Evolutionary conservation across 2,888 invertebrate species (phyloP), one percentile per base, ranked within the genome.

Genomic region (Apodemia hepburni): DNA sequence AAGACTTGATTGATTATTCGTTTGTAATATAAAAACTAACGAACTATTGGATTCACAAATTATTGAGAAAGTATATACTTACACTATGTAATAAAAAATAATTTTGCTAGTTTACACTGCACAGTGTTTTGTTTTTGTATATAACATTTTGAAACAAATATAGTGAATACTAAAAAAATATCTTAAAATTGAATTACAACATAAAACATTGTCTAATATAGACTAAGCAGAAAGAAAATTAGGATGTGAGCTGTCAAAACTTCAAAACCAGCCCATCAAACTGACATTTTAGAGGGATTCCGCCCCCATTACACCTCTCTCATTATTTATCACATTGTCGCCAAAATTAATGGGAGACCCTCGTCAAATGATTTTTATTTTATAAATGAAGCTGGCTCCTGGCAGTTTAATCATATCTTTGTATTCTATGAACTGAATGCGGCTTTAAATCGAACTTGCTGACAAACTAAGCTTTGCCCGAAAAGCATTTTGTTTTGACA

Each of bases 251-350:
- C 82, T 78, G 87, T 90, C 89, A 87, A 87, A 87, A 87, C 87
- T 87, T 90, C 90, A 90, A 84, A 85, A 79, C 77, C 90, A 90
- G 86, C 76, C 75, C 80, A 78, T 84, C 84, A 83, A 77, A 78
- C 77, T 74, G 76, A 79, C 80, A 66, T 70, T 77, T 77, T 75
- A 77, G 76, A 78, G 79, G 77, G 79, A 76, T 74, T 71, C 70
- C 81, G 80, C 87, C 89, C 88, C 84, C 85, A 81, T 85, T 84
- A 85, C 90, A 89, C 87, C 85, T 87, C 86, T 76, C 88, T 90
- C 82, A 91, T 90, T 91, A 91, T 87, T 90, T 90, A 90, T 90
- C 90, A 91, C 88, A 90, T 89, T 91, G 90, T 90, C 80, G 83
- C 79, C 79, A 72, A 89, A 90, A 90, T 91, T 91, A 90, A 91